A percentile compares a stretch with the other conserved stretches of the same genome.
Conservation (phyloP, 23 tunicate species). For the Halocynthia aurantium region DNA sequence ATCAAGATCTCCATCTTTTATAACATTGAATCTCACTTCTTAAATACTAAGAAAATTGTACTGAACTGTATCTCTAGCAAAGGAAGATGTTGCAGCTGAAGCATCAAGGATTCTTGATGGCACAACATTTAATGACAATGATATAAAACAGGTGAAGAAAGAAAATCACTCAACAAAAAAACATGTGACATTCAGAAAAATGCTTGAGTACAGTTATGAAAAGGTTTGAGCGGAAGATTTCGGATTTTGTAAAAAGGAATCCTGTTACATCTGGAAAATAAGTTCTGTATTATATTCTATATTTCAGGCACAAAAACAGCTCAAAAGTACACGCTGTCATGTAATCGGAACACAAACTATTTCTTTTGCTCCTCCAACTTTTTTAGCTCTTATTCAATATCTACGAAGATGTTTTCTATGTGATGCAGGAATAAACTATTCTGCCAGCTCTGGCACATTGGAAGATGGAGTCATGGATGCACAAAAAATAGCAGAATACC, state of each 20-base stretch:
- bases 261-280: too few relatives aligned
- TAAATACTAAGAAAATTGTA: not conserved
- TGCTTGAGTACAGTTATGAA: constrained; percentile 37
- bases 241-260: too few relatives aligned
- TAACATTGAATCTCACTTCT: too few relatives aligned
- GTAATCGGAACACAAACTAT: constrained; percentile 41
- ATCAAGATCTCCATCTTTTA: too few relatives aligned
- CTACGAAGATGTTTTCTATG: constrained; percentile 34
- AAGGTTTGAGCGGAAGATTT: constrained; percentile 16
- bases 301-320: constrained; percentile 32
- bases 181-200: constrained; percentile 36
- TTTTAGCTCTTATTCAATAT: constrained; percentile 23
- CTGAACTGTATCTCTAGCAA: constrained; percentile 8
- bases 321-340: constrained; percentile 9
- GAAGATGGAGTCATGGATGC: constrained; percentile 16
- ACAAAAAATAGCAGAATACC: constrained; percentile 9
- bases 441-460: not conserved
- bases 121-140: not conserved
- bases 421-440: constrained; percentile 3
- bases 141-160: not conserved
- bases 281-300: not conserved
- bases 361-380: constrained; percentile 49
- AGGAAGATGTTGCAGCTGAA: constrained; percentile 51
- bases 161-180: not conserved
- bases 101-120: constrained; percentile 38